Evolutionary conservation across 2,888 invertebrate genomes (phyloP), one percentile per base, ranked within the genome.

Genomic region (Anoplius nigerrimus): DNA sequence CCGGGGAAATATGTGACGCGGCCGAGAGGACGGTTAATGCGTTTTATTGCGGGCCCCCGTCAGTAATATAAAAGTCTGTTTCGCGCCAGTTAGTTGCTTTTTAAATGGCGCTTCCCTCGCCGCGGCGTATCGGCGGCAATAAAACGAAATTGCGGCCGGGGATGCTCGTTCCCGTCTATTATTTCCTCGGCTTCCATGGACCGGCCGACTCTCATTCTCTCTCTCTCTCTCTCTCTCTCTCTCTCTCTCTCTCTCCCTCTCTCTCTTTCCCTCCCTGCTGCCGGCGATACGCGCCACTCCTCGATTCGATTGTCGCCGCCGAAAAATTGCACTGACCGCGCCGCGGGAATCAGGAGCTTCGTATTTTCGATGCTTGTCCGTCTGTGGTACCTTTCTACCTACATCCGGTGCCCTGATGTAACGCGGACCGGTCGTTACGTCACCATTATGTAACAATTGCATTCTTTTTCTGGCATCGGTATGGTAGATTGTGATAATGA

Each of bases 51-150:
- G 43, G 62, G 45, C 11, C 48, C 55, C 55, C 21, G 54, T 55
- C 62, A 45, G 62, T 62, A 62, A 62, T 62, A 62, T 55, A 62
- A 62, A 62, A 62, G 62, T 55, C 62, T 62, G 55, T 64, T 64
- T 52, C 57, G 52, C 52, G 42, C 65, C 57, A 63, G 59, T 57
- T 54, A 55, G 74, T 72, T 66, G 61, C 61, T 68, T 72, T 72
- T 70, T 63, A 62, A 74, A 70, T 61, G 67, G 58, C 58, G 45
- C 58, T 24, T 24, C 57, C 43, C 63, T 51, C 34, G 42, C 18
- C 18, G 13, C 52, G 24, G 16, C 11, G 55, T 55, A 62, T 63
- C 63, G 63, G 21, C 16, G 55, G 34, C 59, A 54, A 59, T 65
- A 65, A 65, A 65, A 58, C 42, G 65, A 59, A 65, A 58, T 65